These are phyloP conservation scores for Corythucha ciliata DNA, from an alignment of 2,888 invertebrate genomes.

Conservation along the genomic window DNA sequence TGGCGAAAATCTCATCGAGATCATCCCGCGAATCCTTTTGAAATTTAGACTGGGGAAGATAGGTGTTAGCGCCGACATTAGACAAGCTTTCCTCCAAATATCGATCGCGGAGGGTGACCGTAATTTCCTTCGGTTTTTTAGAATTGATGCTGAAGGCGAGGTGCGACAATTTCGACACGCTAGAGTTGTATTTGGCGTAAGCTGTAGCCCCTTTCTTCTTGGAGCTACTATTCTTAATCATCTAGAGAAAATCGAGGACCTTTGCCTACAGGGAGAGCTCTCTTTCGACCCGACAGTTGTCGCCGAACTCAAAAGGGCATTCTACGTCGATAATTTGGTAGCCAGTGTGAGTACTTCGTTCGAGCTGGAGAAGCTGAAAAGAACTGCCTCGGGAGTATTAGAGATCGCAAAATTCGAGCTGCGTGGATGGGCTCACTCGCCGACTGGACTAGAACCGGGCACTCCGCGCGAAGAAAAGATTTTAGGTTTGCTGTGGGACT, in stretches of 20 bases:
- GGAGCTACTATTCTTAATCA: constrained; percentile 17
- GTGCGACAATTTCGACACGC: constrained; percentile 16
- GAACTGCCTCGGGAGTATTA: constrained; percentile 7
- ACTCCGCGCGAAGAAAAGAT: too few relatives aligned
- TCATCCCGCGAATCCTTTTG: background rate
- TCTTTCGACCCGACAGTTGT: too few relatives aligned
- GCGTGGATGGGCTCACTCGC: constrained; percentile 15
- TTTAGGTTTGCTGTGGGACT: too few relatives aligned
- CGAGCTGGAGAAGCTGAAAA: constrained; percentile 10
- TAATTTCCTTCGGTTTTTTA: constrained; percentile 36
- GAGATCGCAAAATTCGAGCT: constrained; percentile 12
- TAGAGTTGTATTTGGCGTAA: constrained; percentile 24
- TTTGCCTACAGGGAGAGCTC: too few relatives aligned
- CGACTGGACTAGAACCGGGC: too few relatives aligned
- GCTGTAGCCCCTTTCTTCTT: constrained; percentile 19
- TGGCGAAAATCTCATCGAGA: too few relatives aligned
- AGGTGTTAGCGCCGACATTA: constrained; percentile 27
- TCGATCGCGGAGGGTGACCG: constrained; percentile 32
- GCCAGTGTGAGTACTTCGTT: constrained; percentile 1
- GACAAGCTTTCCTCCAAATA: constrained; percentile 29
- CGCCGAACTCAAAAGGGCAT: too few relatives aligned
- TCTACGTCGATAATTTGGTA: constrained; percentile 24
- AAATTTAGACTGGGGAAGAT: background rate
- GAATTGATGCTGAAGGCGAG: constrained; percentile 27
- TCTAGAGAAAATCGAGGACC: background rate